These are phyloP conservation scores for Saccostrea echinata DNA, from an alignment of 1,140 invertebrate species.

Conservation along the genomic window DNA sequence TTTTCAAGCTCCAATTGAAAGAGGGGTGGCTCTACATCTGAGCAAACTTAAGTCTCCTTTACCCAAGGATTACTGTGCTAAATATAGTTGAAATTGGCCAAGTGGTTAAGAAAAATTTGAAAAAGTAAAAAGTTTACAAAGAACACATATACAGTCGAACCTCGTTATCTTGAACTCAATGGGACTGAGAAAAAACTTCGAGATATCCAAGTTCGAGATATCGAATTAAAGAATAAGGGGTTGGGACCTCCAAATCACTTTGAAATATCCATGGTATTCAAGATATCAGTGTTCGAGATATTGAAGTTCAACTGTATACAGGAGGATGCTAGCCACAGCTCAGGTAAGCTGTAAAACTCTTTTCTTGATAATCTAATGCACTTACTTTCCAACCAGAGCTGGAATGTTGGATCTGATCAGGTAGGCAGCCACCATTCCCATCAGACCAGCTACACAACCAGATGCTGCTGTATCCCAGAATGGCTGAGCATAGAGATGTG, in stretches of 20 bases:
- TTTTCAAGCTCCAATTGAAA: background rate
- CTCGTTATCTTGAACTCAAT: too few relatives aligned
- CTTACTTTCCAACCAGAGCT: conserved; percentile 92
- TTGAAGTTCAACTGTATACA: too few relatives aligned
- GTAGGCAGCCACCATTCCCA: conserved; percentile 95
- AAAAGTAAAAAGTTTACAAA: background rate
- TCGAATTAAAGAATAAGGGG: too few relatives aligned
- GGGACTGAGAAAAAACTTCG: too few relatives aligned
- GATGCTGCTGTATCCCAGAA: conserved; percentile 95
- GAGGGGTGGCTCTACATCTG: background rate
- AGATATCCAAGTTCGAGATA: too few relatives aligned
- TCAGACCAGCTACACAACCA: conserved; percentile 91
- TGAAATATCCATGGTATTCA: too few relatives aligned
- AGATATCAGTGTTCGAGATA: too few relatives aligned
- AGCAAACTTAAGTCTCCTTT: background rate
- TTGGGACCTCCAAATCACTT: too few relatives aligned
- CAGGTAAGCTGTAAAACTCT: background rate
- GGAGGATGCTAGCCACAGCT: background rate
- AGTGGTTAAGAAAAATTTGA: background rate
- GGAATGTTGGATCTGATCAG: conserved; percentile 97
- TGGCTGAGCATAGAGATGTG: conserved; percentile 82
- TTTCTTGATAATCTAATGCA: background rate
- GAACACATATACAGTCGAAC: background rate
- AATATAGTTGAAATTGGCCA: background rate
- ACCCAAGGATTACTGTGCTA: background rate